Evolutionary conservation across 2,797 vertebrate species (phyloP).

Genomic region (Acridotheres tristis): DNA sequence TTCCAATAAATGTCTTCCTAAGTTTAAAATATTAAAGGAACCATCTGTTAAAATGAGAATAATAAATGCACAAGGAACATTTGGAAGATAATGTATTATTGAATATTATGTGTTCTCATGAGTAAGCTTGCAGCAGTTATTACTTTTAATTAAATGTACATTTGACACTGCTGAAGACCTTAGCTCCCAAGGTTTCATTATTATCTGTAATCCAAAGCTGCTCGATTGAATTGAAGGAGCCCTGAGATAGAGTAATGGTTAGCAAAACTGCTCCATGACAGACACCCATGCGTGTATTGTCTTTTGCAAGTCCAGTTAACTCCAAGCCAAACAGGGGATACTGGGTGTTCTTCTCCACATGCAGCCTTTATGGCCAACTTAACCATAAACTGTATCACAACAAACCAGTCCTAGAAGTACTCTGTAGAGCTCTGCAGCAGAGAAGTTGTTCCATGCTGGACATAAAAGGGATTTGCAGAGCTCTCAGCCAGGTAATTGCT

Average conservation of each 20-base stretch:
- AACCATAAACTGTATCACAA: background rate
- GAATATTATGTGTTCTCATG: background rate
- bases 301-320: background rate
- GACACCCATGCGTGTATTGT: background rate
- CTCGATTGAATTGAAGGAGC: background rate
- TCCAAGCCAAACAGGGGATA: background rate
- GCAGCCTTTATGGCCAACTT: rapidly evolving
- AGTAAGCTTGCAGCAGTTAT: background rate
- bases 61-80: background rate
- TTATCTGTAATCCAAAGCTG: background rate
- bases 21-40: background rate
- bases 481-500: background rate
- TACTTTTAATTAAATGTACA: slow-evolving; percentile 33
- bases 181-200: background rate
- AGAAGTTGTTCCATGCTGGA: background rate
- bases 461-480: background rate
- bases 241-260: background rate
- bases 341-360: background rate
- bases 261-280: background rate
- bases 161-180: background rate
- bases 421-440: background rate
- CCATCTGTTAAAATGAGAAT: background rate
- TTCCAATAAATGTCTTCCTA: background rate
- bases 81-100: background rate
- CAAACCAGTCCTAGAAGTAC: background rate